Conservation (phyloP, 2,888 invertebrate genomes). For the Rotaria macrura region DNA sequence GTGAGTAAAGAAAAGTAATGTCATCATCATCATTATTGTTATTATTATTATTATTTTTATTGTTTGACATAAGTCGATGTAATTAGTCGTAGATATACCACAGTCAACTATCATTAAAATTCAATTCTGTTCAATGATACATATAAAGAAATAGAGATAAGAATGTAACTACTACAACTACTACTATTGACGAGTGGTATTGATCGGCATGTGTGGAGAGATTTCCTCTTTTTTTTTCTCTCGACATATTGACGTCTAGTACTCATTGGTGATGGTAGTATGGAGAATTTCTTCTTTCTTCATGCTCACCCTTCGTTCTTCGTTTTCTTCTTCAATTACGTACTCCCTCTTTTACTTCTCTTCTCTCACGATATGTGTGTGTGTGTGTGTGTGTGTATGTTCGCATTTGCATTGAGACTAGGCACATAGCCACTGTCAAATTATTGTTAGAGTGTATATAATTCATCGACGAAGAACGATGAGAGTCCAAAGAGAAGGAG, state of each 20-base stretch:
- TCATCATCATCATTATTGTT: neutral
- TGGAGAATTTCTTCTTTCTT: neutral
- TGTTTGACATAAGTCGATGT: neutral
- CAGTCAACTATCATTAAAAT: neutral
- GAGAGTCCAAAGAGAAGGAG: neutral
- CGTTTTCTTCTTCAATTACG: slow-evolving; percentile 2
- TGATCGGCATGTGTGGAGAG: slow-evolving; percentile 11
- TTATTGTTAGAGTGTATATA: slow-evolving; percentile 17
- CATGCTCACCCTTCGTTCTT: slow-evolving; percentile 7
- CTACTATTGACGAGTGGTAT: neutral
- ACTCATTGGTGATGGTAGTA: slow-evolving; percentile 10
- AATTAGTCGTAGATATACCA: neutral
- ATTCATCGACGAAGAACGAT: neutral
- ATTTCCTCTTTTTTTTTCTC: neutral
- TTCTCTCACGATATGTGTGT: neutral
- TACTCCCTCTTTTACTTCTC: neutral
- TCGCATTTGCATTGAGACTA: slow-evolving; percentile 6
- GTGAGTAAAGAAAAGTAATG: neutral
- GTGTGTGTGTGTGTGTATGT: neutral
- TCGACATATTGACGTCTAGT: neutral
- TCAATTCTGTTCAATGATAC: neutral
- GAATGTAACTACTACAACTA: neutral
- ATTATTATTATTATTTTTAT: neutral
- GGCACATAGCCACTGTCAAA: neutral
- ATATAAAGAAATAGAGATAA: neutral